Conservation (phyloP, 1,140 invertebrate genomes). For the Drosophila chauvacae region DNA sequence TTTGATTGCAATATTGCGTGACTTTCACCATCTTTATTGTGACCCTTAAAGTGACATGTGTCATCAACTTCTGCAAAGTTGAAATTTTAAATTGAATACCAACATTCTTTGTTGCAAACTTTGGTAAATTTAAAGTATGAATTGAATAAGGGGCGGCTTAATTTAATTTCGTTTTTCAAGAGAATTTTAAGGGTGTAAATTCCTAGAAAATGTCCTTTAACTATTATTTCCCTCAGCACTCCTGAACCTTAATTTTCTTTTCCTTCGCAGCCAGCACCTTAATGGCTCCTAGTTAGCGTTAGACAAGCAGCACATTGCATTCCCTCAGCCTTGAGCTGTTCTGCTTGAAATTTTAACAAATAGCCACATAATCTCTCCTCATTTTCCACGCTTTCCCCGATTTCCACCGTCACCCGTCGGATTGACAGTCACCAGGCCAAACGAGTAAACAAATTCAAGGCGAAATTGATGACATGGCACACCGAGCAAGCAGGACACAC, state of each 20-base stretch:
- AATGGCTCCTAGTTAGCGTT: slow-evolving; percentile 49
- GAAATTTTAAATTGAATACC: not conserved
- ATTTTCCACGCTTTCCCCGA: not conserved
- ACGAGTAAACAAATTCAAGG: slow-evolving; percentile 81
- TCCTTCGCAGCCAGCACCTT: not conserved
- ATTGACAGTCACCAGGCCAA: slow-evolving; percentile 59
- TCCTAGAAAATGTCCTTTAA: not conserved
- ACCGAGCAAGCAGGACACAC: slow-evolving; percentile 42
- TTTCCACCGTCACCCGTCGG: not conserved
- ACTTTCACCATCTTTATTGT: not conserved
- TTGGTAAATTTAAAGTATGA: not conserved
- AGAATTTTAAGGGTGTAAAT: not conserved
- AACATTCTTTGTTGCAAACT: not conserved
- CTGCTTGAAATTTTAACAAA: slow-evolving; percentile 63
- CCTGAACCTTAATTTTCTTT: not conserved
- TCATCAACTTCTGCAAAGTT: not conserved
- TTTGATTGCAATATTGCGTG: not conserved
- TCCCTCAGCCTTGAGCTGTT: slow-evolving; percentile 46
- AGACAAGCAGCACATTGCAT: slow-evolving; percentile 51
- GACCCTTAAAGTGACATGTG: not conserved
- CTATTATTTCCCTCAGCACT: too few species aligned
- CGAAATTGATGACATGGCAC: slow-evolving; percentile 76
- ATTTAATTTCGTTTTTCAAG: not conserved
- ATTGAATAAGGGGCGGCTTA: not conserved
- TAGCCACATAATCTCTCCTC: slow-evolving; percentile 21